These are phyloP conservation scores for Ascaphus truei DNA, from an alignment of 2,113 vertebrate species.

Conservation along the genomic window DNA sequence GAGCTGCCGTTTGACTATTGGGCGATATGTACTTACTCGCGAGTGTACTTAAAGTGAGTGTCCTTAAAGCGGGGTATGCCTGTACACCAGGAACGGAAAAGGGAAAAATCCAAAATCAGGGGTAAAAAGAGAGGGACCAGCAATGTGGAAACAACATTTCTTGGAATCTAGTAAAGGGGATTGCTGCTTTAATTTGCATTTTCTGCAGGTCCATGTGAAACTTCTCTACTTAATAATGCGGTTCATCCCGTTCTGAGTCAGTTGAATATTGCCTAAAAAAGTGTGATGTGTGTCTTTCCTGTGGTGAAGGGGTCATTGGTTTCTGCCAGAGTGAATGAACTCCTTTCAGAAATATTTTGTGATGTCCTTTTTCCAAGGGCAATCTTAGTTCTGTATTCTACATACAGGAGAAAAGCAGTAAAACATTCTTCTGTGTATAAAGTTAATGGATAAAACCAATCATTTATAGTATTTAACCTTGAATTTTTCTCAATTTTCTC, in stretches of 20 bases:
- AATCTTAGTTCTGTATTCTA: background rate
- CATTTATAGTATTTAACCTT: conserved; percentile 22
- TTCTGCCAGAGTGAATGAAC: background rate
- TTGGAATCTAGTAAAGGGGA: background rate
- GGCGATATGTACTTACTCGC: too few relatives aligned
- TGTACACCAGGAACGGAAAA: background rate
- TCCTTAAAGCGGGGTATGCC: too few relatives aligned
- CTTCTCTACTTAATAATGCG: background rate
- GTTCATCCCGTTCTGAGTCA: background rate
- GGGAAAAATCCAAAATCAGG: background rate
- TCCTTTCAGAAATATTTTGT: background rate
- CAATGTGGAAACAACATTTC: background rate
- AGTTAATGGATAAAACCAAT: conserved; percentile 7
- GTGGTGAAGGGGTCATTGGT: background rate
- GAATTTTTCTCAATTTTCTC: background rate
- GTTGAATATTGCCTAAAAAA: background rate
- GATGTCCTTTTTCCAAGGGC: background rate
- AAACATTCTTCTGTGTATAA: background rate
- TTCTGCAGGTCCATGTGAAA: background rate
- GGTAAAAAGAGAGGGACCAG: background rate
- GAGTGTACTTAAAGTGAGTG: too few relatives aligned
- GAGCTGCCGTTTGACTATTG: too few relatives aligned
- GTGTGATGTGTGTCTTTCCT: background rate
- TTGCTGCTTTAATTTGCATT: background rate
- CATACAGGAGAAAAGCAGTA: background rate